Conservation (phyloP, 2,888 invertebrate species). For the Cotesia congregata region DNA sequence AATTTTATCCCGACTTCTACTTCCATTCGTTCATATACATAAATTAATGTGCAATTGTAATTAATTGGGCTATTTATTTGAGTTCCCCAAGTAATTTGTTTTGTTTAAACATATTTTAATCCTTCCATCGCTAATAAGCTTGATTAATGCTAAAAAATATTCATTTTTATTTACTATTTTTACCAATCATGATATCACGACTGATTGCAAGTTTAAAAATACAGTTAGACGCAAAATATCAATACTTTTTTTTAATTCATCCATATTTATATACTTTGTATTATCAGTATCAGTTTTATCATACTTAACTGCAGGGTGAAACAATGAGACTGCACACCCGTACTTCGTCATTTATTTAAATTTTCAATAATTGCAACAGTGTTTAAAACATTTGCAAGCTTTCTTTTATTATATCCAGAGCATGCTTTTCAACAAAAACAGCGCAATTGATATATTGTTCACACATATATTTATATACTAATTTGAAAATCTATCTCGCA, state of each 20-base stretch:
- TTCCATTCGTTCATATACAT: background rate
- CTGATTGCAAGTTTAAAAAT: background rate
- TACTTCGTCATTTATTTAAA: conserved; percentile 41
- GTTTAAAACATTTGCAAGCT: conserved; percentile 25
- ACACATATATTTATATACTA: conserved; percentile 18
- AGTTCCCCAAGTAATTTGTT: background rate
- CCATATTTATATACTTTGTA: conserved; percentile 50
- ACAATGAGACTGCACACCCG: conserved; percentile 47
- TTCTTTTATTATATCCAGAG: conserved; percentile 35
- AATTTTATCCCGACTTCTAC: background rate
- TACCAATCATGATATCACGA: background rate
- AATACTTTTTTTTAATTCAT: conserved; percentile 32
- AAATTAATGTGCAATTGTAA: background rate
- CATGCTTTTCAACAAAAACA: conserved; percentile 30
- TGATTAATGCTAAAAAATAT: background rate
- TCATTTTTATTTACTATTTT: background rate
- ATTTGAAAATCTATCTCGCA: conserved; percentile 19
- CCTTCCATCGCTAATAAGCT: background rate
- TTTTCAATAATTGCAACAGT: conserved; percentile 46
- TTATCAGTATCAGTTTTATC: conserved; percentile 51
- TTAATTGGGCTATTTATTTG: background rate
- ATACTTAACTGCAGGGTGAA: conserved; percentile 53
- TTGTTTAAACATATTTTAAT: background rate
- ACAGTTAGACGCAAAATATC: conserved; percentile 7
- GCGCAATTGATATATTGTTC: conserved; percentile 23